These are phyloP conservation scores for Cephalopachus bancanus DNA, from an alignment of 2,797 vertebrate species.

Conservation along the genomic window DNA sequence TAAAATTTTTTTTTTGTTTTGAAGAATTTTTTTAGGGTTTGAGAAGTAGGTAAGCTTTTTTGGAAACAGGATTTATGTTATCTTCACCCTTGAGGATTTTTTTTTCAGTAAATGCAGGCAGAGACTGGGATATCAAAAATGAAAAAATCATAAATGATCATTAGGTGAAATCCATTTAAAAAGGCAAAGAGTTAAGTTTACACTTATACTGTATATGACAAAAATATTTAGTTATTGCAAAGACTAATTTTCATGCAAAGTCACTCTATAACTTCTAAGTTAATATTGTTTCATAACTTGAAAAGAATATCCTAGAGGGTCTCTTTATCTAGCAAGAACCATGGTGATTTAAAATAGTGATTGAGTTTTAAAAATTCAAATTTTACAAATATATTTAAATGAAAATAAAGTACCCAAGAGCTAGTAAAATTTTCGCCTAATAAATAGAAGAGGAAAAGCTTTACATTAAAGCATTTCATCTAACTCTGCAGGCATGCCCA, in stretches of 20 bases:
- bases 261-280: neutral
- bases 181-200: conserved; percentile 43
- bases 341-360: neutral
- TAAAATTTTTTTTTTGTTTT: neutral
- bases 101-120: neutral
- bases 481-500: neutral
- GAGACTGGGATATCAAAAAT: neutral
- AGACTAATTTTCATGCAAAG: neutral
- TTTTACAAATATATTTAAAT: conserved; percentile 19
- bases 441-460: neutral
- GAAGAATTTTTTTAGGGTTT: neutral
- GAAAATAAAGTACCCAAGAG: neutral
- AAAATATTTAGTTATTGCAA: neutral
- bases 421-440: conserved; percentile 37
- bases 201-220: neutral
- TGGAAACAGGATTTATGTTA: neutral
- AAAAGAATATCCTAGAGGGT: neutral
- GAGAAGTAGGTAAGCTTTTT: neutral
- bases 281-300: neutral
- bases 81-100: neutral
- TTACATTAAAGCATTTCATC: neutral
- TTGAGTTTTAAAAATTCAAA: neutral
- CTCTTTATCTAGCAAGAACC: neutral
- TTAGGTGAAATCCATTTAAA: conserved; percentile 20
- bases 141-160: neutral